phyloP scores from a whole-genome alignment of 2,888 invertebrate species.

The Caenorhabditis angaria region DNA sequence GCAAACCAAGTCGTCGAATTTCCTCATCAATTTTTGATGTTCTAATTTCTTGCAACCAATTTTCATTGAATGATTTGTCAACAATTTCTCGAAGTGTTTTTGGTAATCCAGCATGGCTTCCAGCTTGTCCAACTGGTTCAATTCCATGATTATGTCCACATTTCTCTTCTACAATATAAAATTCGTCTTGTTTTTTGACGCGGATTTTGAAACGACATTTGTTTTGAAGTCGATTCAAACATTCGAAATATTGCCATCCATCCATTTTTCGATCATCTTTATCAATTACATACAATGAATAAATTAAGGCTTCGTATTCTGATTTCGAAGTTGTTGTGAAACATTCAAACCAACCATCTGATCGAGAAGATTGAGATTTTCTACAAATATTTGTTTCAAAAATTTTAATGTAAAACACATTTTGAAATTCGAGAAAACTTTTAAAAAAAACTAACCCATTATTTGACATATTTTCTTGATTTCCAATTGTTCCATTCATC shows the following conservation, averaged over 20 bases:
- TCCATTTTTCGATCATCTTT: constrained; percentile 43
- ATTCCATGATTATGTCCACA: constrained; percentile 54
- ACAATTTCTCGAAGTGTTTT: constrained; percentile 59
- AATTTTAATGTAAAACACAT: background rate
- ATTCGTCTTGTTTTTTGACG: constrained; percentile 44
- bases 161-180: constrained; percentile 53
- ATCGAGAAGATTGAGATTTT: constrained; percentile 8
- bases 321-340: constrained; percentile 41
- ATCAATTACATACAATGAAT: constrained; percentile 54
- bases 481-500: constrained; percentile 7
- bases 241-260: constrained; percentile 54
- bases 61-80: constrained; percentile 52
- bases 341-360: constrained; percentile 53
- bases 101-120: constrained; percentile 55
- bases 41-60: constrained; percentile 41
- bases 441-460: background rate
- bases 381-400: constrained; percentile 7
- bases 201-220: constrained; percentile 51
- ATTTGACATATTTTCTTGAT: background rate
- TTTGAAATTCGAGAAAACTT: background rate
- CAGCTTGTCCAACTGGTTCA: constrained; percentile 51
- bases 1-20: constrained; percentile 51
- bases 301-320: constrained; percentile 55
- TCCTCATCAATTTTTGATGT: constrained; percentile 51
- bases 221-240: constrained; percentile 53